Percentiles rank a stretch among this genome's conserved stretches.
Evolutionary conservation across 1,140 invertebrate genomes (phyloP).

Genomic region (Lepidostoma basale): DNA sequence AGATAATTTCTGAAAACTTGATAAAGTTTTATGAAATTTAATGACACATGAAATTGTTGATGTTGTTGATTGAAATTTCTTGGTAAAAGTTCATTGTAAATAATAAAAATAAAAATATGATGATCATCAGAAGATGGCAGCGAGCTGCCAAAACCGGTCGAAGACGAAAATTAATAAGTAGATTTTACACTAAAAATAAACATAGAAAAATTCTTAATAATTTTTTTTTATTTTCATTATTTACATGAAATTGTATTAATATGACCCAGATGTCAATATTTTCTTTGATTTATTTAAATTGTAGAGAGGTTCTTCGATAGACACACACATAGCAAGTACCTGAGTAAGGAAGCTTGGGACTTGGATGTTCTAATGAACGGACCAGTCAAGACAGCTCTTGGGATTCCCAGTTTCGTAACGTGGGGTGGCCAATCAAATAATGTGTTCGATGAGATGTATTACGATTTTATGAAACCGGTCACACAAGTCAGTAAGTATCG

Average conservation of each 20-base stretch:
- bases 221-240: too few relatives aligned
- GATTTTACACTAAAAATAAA: too few relatives aligned
- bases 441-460: slow-evolving; percentile 69
- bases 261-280: not conserved
- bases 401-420: slow-evolving; percentile 65
- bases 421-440: slow-evolving; percentile 66
- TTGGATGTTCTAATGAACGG: slow-evolving; percentile 72
- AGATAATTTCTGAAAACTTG: too few relatives aligned
- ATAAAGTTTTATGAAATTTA: too few relatives aligned
- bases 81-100: too few relatives aligned
- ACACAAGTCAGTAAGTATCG: slow-evolving; percentile 67
- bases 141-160: too few relatives aligned
- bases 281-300: slow-evolving; percentile 1
- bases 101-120: too few relatives aligned
- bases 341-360: slow-evolving; percentile 45
- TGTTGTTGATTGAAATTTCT: too few relatives aligned
- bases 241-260: not conserved
- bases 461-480: slow-evolving; percentile 87
- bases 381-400: slow-evolving; percentile 67
- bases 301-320: slow-evolving; percentile 36
- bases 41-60: not conserved
- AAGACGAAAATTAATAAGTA: too few relatives aligned
- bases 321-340: slow-evolving; percentile 39
- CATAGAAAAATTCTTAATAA: too few relatives aligned
- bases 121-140: too few relatives aligned